phyloP scores from a whole-genome alignment of 1,140 invertebrate genomes.

The Akabosia matsudoensis region DNA sequence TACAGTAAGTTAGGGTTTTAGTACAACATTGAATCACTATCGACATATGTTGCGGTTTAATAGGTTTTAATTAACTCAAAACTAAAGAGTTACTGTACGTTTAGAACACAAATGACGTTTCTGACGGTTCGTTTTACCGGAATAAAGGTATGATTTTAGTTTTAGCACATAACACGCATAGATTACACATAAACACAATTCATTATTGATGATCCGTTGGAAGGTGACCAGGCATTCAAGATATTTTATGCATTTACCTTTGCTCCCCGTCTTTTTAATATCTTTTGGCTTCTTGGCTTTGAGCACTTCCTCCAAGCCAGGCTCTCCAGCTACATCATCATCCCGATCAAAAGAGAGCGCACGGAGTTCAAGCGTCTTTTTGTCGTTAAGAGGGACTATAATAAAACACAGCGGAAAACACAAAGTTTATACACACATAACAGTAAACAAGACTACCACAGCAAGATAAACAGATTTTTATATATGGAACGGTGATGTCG shows the following conservation, averaged over 20 bases:
- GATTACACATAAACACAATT: background rate
- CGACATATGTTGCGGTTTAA: no score
- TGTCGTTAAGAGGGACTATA: slow-evolving; percentile 67
- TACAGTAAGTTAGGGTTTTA: no score
- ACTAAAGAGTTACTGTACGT: no score
- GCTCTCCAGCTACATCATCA: slow-evolving; percentile 56
- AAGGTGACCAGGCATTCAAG: background rate
- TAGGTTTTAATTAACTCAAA: no score
- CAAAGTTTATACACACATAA: slow-evolving; percentile 16
- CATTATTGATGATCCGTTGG: background rate
- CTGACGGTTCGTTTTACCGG: no score
- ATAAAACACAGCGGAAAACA: slow-evolving; percentile 39
- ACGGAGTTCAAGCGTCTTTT: slow-evolving; percentile 63
- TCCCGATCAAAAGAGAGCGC: slow-evolving; percentile 64
- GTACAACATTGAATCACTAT: no score
- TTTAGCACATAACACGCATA: background rate
- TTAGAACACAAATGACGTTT: no score
- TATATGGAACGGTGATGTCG: background rate
- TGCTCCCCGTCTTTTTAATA: slow-evolving; percentile 48
- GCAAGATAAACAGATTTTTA: background rate
- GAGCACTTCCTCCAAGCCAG: slow-evolving; percentile 65
- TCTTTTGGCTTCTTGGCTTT: slow-evolving; percentile 64
- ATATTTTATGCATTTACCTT: slow-evolving; percentile 42
- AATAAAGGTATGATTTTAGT: background rate
- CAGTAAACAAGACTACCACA: slow-evolving; percentile 14